Evolutionary conservation across 2,113 vertebrate genomes (phyloP).

Genomic region (Pelusios castaneus): DNA sequence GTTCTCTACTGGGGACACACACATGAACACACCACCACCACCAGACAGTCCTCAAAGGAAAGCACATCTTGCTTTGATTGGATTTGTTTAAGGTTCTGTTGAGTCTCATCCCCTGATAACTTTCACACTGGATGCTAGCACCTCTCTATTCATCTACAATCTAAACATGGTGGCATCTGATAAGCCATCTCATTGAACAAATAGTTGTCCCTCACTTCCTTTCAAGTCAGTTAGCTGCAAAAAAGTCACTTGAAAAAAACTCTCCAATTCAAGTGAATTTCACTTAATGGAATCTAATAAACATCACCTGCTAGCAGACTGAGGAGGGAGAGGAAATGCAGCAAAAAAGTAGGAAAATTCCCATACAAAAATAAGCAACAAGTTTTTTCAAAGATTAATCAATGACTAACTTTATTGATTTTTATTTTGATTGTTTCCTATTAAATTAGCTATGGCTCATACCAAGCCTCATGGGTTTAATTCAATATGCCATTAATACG

Average conservation of each 20-base stretch:
- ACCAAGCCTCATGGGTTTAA: slow-evolving; percentile 76
- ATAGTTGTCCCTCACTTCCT: slow-evolving; percentile 47
- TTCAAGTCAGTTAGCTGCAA: slow-evolving; percentile 59
- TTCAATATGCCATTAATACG: slow-evolving; percentile 83
- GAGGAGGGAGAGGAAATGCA: not conserved
- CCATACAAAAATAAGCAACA: slow-evolving; percentile 32
- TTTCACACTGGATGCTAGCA: slow-evolving; percentile 11
- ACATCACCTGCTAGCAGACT: not conserved
- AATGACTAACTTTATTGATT: too few species aligned
- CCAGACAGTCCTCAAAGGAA: not conserved
- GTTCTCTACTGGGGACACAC: fast-evolving
- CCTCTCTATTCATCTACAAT: not conserved
- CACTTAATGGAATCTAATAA: slow-evolving; percentile 17
- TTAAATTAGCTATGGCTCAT: slow-evolving; percentile 71
- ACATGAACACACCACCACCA: not conserved
- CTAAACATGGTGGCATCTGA: slow-evolving; percentile 24
- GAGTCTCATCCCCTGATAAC: not conserved
- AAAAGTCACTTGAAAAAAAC: slow-evolving; percentile 43
- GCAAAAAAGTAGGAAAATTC: slow-evolving; percentile 62
- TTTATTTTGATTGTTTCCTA: too few species aligned
- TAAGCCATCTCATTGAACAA: slow-evolving; percentile 23
- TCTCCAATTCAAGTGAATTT: slow-evolving; percentile 34
- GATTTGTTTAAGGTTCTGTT: slow-evolving; percentile 9
- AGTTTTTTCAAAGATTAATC: slow-evolving; percentile 1
- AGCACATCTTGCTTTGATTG: not conserved